Evolutionary conservation across 1,140 invertebrate genomes (phyloP).

Genomic region (Lethocerus indicus): DNA sequence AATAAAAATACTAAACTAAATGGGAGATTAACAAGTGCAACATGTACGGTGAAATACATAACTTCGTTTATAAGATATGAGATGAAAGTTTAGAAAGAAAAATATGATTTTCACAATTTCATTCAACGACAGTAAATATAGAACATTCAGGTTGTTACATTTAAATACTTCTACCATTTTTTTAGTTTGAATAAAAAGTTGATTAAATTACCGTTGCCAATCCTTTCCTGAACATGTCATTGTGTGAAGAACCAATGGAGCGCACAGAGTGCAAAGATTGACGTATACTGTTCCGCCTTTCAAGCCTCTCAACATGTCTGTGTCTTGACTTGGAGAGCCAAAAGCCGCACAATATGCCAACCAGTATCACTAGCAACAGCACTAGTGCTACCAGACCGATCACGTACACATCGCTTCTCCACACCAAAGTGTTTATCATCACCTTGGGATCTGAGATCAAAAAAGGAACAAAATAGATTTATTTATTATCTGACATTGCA

Average conservation of each 20-base stretch:
- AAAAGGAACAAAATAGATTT: constrained; percentile 13
- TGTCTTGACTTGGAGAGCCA: constrained; percentile 87
- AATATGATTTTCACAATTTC: no score
- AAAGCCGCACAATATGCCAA: constrained; percentile 57
- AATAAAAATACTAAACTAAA: no score
- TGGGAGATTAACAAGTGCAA: no score
- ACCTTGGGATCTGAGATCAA: constrained; percentile 59
- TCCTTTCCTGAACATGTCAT: constrained; percentile 24
- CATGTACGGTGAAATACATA: no score
- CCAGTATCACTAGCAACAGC: constrained; percentile 50
- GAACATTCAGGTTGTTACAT: no score
- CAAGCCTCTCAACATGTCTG: constrained; percentile 67
- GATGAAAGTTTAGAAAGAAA: no score
- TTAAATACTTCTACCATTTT: no score
- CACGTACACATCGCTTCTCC: constrained; percentile 63
- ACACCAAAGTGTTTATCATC: constrained; percentile 62
- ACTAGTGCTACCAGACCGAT: constrained; percentile 65
- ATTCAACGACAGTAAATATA: no score
- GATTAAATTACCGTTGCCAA: constrained; percentile 35
- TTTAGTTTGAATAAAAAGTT: no score
- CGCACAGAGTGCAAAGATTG: constrained; percentile 69
- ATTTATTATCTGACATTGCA: no score
- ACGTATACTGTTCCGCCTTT: constrained; percentile 80
- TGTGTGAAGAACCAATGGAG: constrained; percentile 47
- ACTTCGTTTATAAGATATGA: no score